A percentile compares a stretch with the other conserved stretches of the same genome.
phyloP scores from a whole-genome alignment of 2,888 invertebrate genomes.

The Dascillus cervinus region DNA sequence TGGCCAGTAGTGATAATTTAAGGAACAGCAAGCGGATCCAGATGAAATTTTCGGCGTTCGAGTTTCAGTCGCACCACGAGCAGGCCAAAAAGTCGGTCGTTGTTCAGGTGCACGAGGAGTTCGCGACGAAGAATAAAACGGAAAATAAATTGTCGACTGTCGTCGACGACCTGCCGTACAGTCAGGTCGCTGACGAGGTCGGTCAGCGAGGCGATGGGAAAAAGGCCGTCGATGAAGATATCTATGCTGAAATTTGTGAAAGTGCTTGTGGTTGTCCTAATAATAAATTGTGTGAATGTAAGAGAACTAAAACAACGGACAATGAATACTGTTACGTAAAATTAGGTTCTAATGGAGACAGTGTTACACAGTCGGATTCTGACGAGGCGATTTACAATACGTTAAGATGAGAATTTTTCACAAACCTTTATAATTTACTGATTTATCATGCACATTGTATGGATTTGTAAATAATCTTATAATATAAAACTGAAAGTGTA shows the following conservation, averaged over 20 bases:
- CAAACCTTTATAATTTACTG: too few relatives aligned
- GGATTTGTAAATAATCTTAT: too few relatives aligned
- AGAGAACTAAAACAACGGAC: conserved; percentile 24
- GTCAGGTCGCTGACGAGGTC: conserved; percentile 62
- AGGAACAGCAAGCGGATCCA: conserved; percentile 19
- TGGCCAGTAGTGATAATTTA: conserved; percentile 17
- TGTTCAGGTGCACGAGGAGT: conserved; percentile 47
- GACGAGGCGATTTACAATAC: conserved; percentile 42
- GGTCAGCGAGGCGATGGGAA: conserved; percentile 19
- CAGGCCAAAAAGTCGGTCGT: conserved; percentile 26
- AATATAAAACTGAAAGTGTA: too few relatives aligned
- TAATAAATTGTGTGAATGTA: conserved; percentile 28
- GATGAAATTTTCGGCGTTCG: conserved; percentile 17
- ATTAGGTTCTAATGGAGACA: conserved; percentile 38
- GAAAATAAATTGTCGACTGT: conserved; percentile 30
- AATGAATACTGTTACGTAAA: conserved; percentile 37
- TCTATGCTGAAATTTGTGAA: conserved; percentile 62
- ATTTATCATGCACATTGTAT: too few relatives aligned
- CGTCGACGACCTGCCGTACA: conserved; percentile 61
- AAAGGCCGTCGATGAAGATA: conserved; percentile 50
- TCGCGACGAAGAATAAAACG: conserved; percentile 48
- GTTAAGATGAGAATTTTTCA: conserved; percentile 27
- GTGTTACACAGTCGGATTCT: conserved; percentile 38
- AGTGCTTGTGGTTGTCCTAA: conserved; percentile 25
- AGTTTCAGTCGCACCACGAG: conserved; percentile 9